A percentile compares a stretch with the other conserved stretches of the same genome.
phyloP scores from a whole-genome alignment of 2,888 invertebrate genomes.

The Dioctria linearis region DNA sequence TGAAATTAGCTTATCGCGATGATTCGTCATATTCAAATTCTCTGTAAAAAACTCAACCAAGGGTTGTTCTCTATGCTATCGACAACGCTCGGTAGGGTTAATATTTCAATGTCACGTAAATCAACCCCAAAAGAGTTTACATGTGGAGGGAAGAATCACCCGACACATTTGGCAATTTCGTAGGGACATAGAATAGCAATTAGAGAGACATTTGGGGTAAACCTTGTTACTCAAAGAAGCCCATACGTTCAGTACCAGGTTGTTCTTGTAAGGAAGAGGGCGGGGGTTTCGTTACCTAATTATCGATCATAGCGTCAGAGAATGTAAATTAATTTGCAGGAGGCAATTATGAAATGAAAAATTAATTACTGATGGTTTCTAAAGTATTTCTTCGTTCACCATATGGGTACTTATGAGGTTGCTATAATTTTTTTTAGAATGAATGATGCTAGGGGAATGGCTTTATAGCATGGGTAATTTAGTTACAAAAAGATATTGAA shows the following conservation, averaged over 20 bases:
- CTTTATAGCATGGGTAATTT: background rate
- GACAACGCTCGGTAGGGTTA: background rate
- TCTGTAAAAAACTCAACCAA: background rate
- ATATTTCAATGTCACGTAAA: conserved; percentile 33
- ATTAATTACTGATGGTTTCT: background rate
- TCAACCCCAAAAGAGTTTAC: conserved; percentile 4
- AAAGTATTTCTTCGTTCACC: background rate
- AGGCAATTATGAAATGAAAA: conserved; percentile 1
- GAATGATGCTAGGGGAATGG: background rate
- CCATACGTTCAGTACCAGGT: background rate
- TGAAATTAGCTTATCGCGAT: conserved; percentile 56
- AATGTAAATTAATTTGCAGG: background rate
- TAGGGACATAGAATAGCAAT: conserved; percentile 54
- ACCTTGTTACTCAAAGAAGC: background rate
- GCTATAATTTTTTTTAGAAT: background rate
- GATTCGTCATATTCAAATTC: conserved; percentile 55
- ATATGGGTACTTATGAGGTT: background rate
- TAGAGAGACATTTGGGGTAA: conserved; percentile 23
- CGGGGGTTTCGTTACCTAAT: background rate
- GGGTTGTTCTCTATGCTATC: background rate
- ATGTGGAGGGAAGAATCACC: conserved; percentile 36
- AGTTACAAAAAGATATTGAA: no score
- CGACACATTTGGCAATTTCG: conserved; percentile 31
- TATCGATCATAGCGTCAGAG: background rate
- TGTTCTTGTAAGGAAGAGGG: background rate